phyloP scores from a whole-genome alignment of 2,888 invertebrate genomes.

The Drosophila pseudotakahashii region DNA sequence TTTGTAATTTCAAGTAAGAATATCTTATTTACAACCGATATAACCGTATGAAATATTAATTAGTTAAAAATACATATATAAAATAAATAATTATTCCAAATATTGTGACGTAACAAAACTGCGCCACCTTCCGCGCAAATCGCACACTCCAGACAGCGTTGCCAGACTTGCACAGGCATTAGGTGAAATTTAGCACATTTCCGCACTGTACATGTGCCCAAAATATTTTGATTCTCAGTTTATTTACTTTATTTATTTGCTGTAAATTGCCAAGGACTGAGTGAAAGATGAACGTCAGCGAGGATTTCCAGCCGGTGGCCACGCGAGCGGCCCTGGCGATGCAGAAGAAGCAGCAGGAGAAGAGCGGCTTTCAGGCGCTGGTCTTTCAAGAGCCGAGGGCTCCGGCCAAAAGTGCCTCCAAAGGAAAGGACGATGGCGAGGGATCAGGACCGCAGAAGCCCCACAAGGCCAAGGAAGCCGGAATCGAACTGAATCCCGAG shows the following conservation, averaged over 20 bases:
- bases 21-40: no score
- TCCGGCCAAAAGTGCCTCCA: slow-evolving; percentile 1
- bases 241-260: slow-evolving; percentile 26
- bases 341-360: slow-evolving; percentile 48
- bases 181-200: slow-evolving; percentile 6
- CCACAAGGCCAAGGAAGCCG: slow-evolving; percentile 13
- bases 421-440: background rate
- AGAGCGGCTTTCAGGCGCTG: slow-evolving; percentile 71
- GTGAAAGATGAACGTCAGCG: slow-evolving; percentile 55
- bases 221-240: slow-evolving; percentile 25
- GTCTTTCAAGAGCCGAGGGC: slow-evolving; percentile 78
- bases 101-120: background rate
- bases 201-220: slow-evolving; percentile 21
- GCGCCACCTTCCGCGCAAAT: background rate
- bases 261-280: no score
- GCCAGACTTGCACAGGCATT: slow-evolving; percentile 1
- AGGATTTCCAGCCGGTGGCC: slow-evolving; percentile 77
- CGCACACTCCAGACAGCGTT: background rate
- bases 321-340: slow-evolving; percentile 81
- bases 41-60: no score
- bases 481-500: slow-evolving; percentile 81
- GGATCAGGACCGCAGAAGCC: background rate
- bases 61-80: no score
- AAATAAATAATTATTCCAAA: no score
- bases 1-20: no score